Conservation (phyloP, 2,797 vertebrate genomes). For the Perodicticus potto region DNA sequence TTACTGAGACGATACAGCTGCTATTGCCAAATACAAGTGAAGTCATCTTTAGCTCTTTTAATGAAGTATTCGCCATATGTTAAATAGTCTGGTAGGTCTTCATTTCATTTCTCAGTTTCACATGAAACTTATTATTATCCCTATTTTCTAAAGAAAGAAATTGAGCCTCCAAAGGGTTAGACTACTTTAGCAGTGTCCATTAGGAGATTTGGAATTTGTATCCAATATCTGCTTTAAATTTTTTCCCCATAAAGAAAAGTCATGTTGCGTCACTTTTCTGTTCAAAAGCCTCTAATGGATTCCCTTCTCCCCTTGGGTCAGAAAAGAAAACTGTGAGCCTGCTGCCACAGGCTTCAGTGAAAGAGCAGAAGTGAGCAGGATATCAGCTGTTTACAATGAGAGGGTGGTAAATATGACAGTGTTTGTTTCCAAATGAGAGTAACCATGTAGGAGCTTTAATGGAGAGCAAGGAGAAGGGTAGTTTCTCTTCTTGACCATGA, state of each 20-base stretch:
- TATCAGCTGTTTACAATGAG: not conserved
- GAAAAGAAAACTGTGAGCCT: not conserved
- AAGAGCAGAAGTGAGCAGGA: not conserved
- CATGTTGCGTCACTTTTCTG: not conserved
- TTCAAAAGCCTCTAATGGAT: not conserved
- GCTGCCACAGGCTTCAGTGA: not conserved
- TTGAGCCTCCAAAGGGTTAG: not conserved
- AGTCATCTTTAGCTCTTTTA: not conserved
- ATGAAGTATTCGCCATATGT: not conserved
- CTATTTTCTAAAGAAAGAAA: constrained; percentile 22
- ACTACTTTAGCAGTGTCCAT: not conserved
- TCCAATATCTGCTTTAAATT: not conserved
- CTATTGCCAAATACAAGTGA: constrained; percentile 21
- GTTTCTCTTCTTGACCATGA: not conserved
- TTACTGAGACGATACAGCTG: not conserved
- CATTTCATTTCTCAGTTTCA: constrained; percentile 1
- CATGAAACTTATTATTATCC: not conserved
- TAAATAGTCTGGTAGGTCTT: not conserved
- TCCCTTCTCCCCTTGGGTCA: not conserved
- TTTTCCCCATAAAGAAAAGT: not conserved
- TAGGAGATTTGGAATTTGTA: not conserved
- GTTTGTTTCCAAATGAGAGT: not conserved
- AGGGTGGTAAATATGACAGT: accelerated
- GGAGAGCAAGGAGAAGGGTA: not conserved
- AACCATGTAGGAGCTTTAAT: not conserved